Percentiles rank a stretch among this genome's conserved stretches.
These are phyloP conservation scores for Sphinx pinastri DNA, from an alignment of 2,888 invertebrate species.

Conservation along the genomic window DNA sequence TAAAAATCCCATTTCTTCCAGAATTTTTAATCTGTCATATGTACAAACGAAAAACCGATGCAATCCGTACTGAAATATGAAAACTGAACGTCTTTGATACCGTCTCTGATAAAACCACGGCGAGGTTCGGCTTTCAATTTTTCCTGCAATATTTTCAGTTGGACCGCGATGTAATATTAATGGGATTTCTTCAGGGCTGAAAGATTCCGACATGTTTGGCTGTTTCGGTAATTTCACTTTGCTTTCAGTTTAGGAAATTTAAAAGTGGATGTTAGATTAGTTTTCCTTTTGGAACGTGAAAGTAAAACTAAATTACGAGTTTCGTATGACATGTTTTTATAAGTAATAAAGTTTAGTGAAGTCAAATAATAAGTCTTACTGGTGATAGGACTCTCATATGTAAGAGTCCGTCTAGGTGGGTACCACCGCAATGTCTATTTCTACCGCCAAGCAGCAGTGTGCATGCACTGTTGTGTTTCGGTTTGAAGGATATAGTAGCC, in stretches of 20 bases:
- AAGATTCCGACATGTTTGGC: constrained; percentile 28
- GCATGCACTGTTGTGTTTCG: no score
- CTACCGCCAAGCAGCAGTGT: no score
- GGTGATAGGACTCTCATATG: no score
- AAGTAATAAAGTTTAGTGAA: no score
- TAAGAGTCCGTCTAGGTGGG: no score
- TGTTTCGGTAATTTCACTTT: constrained; percentile 28
- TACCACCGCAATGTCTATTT: no score
- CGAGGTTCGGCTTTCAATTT: constrained; percentile 53
- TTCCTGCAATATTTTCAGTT: constrained; percentile 55
- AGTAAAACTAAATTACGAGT: not conserved
- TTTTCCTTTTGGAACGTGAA: no score
- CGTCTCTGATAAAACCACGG: constrained; percentile 47
- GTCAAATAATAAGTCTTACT: no score
- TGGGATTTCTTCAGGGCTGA: constrained; percentile 45
- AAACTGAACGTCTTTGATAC: constrained; percentile 53
- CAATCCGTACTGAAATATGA: constrained; percentile 38
- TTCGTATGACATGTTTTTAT: no score
- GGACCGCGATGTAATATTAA: constrained; percentile 52
- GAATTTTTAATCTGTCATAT: constrained; percentile 14
- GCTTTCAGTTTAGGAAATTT: constrained; percentile 19
- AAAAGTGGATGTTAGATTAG: not conserved
- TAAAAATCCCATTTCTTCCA: not conserved
- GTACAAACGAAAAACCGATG: constrained; percentile 8
- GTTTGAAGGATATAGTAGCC: no score